Percentiles rank a stretch among this genome's conserved stretches.
phyloP scores from a whole-genome alignment of 2,113 vertebrate species.

The Holacanthus passer region DNA sequence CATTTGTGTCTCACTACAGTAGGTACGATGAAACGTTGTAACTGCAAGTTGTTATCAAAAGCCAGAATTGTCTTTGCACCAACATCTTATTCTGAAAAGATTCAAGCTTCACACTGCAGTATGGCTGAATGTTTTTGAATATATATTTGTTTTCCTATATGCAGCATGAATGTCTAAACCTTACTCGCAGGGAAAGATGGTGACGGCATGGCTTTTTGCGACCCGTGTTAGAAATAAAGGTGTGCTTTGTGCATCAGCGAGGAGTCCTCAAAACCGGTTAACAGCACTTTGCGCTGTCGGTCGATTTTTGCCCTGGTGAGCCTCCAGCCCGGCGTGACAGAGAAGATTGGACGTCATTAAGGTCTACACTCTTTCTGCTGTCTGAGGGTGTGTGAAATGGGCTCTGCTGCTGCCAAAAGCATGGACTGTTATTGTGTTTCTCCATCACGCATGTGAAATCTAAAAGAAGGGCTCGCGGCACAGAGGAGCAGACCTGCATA shows the following conservation, averaged over 20 bases:
- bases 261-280: conserved; percentile 73
- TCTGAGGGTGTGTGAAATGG: conserved; percentile 74
- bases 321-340: conserved; percentile 79
- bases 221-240: conserved; percentile 66
- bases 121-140: conserved; percentile 5
- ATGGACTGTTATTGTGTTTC: conserved; percentile 68
- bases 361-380: conserved; percentile 70
- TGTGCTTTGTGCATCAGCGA: conserved; percentile 71
- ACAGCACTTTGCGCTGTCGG: conserved; percentile 79
- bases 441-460: conserved; percentile 65
- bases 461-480: conserved; percentile 42
- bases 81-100: conserved; percentile 17
- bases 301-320: conserved; percentile 80
- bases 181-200: conserved; percentile 49
- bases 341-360: conserved; percentile 84
- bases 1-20: conserved; percentile 31
- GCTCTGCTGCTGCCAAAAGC: conserved; percentile 74
- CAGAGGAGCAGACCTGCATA: conserved; percentile 46
- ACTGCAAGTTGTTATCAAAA: conserved; percentile 19
- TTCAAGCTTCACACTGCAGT: background rate
- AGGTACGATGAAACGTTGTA: conserved; percentile 12
- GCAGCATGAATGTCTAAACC: conserved; percentile 13
- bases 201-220: conserved; percentile 45
- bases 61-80: background rate
- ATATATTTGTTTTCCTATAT: conserved; percentile 20